These are phyloP conservation scores for Watsonalla binaria DNA, from an alignment of 2,888 invertebrate genomes.

Conservation along the genomic window DNA sequence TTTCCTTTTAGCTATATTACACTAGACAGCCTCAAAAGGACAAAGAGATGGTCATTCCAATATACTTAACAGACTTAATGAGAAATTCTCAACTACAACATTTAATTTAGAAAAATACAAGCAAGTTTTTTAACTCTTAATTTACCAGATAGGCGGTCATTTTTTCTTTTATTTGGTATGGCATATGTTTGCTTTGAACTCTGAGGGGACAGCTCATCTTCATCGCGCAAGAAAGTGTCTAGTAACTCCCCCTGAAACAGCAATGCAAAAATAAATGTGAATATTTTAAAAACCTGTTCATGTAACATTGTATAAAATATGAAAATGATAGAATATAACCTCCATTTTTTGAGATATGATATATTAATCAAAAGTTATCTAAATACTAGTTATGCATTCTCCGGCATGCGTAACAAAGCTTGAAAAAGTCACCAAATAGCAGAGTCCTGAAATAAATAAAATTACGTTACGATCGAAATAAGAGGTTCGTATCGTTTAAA, in stretches of 20 bases:
- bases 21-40: too few relatives aligned
- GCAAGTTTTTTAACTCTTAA: neutral
- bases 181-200: constrained; percentile 40
- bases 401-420: constrained; percentile 33
- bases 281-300: too few relatives aligned
- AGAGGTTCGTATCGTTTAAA: constrained; percentile 6
- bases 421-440: constrained; percentile 39
- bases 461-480: constrained; percentile 34
- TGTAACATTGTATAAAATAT: too few relatives aligned
- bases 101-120: too few relatives aligned
- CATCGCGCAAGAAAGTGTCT: constrained; percentile 50
- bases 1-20: too few relatives aligned
- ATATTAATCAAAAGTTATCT: constrained; percentile 23
- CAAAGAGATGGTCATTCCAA: too few relatives aligned
- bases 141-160: constrained; percentile 44
- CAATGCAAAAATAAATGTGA: too few relatives aligned
- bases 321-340: constrained; percentile 29
- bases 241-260: constrained; percentile 46
- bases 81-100: too few relatives aligned
- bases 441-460: constrained; percentile 48
- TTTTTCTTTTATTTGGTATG: constrained; percentile 47
- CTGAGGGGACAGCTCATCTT: constrained; percentile 43
- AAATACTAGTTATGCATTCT: constrained; percentile 40
- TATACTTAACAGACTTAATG: too few relatives aligned
- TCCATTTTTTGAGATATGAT: constrained; percentile 48